Evolutionary conservation across 1,140 invertebrate species (phyloP).

Genomic region (Drosophila nebulosa): DNA sequence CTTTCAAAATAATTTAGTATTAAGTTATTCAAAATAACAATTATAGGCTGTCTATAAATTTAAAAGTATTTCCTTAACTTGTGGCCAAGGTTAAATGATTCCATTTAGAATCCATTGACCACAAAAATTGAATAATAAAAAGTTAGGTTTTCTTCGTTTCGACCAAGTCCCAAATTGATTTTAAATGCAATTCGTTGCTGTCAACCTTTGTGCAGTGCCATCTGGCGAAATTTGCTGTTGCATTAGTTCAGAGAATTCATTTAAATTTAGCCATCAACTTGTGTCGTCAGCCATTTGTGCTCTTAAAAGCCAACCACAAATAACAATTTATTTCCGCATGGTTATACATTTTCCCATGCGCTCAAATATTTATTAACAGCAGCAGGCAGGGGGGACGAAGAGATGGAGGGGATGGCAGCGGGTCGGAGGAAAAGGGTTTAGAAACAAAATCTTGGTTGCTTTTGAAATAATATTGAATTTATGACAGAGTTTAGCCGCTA

Average conservation of each 20-base stretch:
- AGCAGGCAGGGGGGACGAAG: not conserved
- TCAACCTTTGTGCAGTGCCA: not conserved
- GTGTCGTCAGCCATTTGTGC: constrained; percentile 15
- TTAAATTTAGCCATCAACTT: constrained; percentile 39
- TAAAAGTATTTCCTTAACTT: not conserved
- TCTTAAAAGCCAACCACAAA: constrained; percentile 11
- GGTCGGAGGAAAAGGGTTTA: constrained; percentile 28
- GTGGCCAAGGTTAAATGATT: not conserved
- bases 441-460: constrained; percentile 48
- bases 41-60: not conserved
- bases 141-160: not conserved
- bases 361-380: constrained; percentile 62
- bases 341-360: constrained; percentile 44
- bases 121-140: not conserved
- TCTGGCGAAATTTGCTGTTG: not conserved
- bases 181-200: not conserved
- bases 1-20: not conserved
- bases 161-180: not conserved
- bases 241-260: not conserved
- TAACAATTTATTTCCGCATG: constrained; percentile 66
- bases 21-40: not conserved
- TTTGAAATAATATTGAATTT: constrained; percentile 64
- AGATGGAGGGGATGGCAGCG: not conserved
- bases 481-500: constrained; percentile 49
- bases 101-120: not conserved